These are phyloP conservation scores for Athalia rosae DNA, from an alignment of 2,888 invertebrate species.

Conservation along the genomic window DNA sequence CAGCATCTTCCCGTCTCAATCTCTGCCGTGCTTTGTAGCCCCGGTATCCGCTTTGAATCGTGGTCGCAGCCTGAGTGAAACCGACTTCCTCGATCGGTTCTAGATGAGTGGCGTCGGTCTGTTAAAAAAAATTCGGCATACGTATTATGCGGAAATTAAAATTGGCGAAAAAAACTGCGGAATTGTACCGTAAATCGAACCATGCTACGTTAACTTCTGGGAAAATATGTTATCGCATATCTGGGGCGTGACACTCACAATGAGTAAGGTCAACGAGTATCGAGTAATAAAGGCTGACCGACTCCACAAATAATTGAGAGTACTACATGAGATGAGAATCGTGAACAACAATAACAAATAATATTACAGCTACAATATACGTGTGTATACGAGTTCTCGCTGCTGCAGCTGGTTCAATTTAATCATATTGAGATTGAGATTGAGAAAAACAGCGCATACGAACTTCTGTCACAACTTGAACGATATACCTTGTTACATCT, in stretches of 20 bases:
- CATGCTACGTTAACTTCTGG: slow-evolving; percentile 5
- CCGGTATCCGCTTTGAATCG: slow-evolving; percentile 59
- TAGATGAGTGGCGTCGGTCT: slow-evolving; percentile 42
- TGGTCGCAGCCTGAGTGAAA: slow-evolving; percentile 54
- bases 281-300: background rate
- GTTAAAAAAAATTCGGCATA: background rate
- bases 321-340: too few species aligned
- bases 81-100: slow-evolving; percentile 48
- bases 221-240: slow-evolving; percentile 4
- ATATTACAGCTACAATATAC: too few species aligned
- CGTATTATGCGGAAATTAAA: background rate
- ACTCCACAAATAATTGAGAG: too few species aligned
- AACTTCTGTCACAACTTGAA: too few species aligned
- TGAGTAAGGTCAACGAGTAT: slow-evolving; percentile 26
- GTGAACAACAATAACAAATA: too few species aligned
- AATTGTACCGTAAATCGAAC: background rate
- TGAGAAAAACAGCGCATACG: too few species aligned
- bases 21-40: slow-evolving; percentile 60
- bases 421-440: too few species aligned
- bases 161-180: background rate
- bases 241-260: slow-evolving; percentile 23
- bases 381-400: too few species aligned
- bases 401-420: too few species aligned
- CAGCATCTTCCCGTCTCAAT: slow-evolving; percentile 63
- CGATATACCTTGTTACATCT: too few species aligned